Base-by-base conservation (phyloP, 1,140 invertebrate genomes). In the Meloidogyne floridensis region DNA sequence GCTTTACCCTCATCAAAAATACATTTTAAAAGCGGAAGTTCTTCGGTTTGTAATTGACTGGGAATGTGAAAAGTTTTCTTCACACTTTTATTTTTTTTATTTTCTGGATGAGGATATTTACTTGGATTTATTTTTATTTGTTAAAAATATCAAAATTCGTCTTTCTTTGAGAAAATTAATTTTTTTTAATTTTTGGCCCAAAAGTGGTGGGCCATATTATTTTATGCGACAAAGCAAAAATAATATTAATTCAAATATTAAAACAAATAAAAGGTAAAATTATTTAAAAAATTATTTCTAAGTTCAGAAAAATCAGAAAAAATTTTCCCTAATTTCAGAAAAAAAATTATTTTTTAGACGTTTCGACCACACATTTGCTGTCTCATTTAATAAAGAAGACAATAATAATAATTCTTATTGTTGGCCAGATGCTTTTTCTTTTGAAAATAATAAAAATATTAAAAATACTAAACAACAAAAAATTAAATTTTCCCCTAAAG, bases 181-280 rank as follows among this genome's bases (percentile, higher is more conserved):
- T 65, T 65, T 65, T 18, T 65, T 32, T 0, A 32, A 65, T 65
- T 65, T 65, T 65, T 65, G 59, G 59, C 59, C 59, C 59, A 65
- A 65, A 65, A 4, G 15, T n/a, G 59, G 59, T 15, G 15, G 32
- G 32, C 1, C n/a, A 15, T 65, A 65, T 65, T 6, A 65, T 65
- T 65, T 65, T 65, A 65, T 65, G 59, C 59, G 59, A 65, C 59
- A 65, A 65, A 65, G 10, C 59, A 65, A 65, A n/a, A 59, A 59
- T 59, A 65, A 65, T 18, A 18, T 7, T 65, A 65, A 65, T 65
- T 65, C 59, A 7, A 65, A 15, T 65, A 6, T n/a, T n/a, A 65
- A 65, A 65, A 65, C n/a, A 65, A 65, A 65, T 65, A 65, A 15
- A 18, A 65, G 7, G 59, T 65, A 15, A 15, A 15, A 59, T 15